Evolutionary conservation across 2,797 vertebrate genomes (phyloP).

Genomic region (Argya squamiceps): DNA sequence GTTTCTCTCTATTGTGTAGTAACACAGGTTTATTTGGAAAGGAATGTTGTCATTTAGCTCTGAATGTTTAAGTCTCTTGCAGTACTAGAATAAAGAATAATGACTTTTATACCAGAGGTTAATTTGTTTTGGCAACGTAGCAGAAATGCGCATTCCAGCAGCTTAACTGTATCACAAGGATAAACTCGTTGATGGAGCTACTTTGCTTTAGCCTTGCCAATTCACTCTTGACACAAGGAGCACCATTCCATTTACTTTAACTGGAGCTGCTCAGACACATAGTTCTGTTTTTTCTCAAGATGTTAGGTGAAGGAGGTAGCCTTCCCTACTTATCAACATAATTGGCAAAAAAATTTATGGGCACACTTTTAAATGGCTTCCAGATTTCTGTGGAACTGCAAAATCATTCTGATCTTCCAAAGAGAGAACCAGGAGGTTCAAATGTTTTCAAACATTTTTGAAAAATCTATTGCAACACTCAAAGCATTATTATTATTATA

Average conservation of each 20-base stretch:
- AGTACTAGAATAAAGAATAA: conserved; percentile 17
- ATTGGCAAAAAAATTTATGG: not conserved
- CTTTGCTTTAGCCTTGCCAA: not conserved
- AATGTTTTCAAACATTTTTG: not conserved
- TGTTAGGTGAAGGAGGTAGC: not conserved
- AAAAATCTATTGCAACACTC: not conserved
- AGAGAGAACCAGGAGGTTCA: not conserved
- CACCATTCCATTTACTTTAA: not conserved
- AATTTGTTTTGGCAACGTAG: conserved; percentile 57
- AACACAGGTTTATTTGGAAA: conserved; percentile 33
- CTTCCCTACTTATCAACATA: not conserved
- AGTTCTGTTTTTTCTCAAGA: not conserved
- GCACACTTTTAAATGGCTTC: not conserved
- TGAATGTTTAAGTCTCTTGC: conserved; percentile 32
- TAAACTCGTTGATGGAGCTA: conserved; percentile 40
- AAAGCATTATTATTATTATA: not conserved
- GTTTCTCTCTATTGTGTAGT: not conserved
- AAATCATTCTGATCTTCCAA: not conserved
- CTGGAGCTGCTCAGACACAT: not conserved
- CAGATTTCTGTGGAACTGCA: not conserved
- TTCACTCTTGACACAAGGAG: not conserved
- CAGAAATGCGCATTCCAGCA: conserved; percentile 53
- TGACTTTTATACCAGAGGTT: conserved; percentile 5
- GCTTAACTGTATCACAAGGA: conserved; percentile 61
- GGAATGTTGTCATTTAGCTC: conserved; percentile 27